These are phyloP conservation scores for Edolisoma coerulescens DNA, from an alignment of 2,113 vertebrate species.

Conservation along the genomic window DNA sequence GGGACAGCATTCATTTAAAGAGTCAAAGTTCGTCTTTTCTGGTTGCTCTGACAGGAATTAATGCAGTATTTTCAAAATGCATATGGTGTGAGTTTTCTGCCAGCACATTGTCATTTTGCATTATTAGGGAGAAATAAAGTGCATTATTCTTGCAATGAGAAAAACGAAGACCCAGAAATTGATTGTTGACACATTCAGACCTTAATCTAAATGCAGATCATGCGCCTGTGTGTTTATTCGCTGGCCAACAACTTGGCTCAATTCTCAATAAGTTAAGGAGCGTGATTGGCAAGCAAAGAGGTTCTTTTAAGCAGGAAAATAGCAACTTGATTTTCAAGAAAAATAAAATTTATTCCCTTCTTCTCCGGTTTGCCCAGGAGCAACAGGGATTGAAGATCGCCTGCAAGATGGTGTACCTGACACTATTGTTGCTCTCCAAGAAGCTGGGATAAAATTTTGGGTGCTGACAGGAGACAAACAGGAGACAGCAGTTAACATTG, in stretches of 20 bases:
- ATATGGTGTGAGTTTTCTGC: background rate
- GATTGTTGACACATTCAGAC: background rate
- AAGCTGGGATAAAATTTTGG: conserved; percentile 93
- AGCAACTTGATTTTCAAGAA: background rate
- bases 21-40: background rate
- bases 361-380: conserved; percentile 74
- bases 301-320: background rate
- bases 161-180: conserved; percentile 9
- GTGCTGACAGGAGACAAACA: conserved; percentile 95
- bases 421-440: conserved; percentile 82
- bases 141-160: background rate
- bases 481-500: conserved; percentile 94
- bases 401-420: conserved; percentile 91
- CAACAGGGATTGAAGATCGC: conserved; percentile 93
- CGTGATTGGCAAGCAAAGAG: background rate
- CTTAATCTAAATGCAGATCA: conserved; percentile 34
- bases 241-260: background rate
- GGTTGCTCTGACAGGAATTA: background rate
- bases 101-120: background rate
- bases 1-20: background rate
- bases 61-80: conserved; percentile 7
- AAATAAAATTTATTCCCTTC: background rate
- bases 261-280: background rate
- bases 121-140: conserved; percentile 40
- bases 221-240: background rate